Evolutionary conservation across 1,140 invertebrate species (phyloP), one percentile per base, ranked within the genome.

Genomic region (Holcopasites calliopsidis): DNA sequence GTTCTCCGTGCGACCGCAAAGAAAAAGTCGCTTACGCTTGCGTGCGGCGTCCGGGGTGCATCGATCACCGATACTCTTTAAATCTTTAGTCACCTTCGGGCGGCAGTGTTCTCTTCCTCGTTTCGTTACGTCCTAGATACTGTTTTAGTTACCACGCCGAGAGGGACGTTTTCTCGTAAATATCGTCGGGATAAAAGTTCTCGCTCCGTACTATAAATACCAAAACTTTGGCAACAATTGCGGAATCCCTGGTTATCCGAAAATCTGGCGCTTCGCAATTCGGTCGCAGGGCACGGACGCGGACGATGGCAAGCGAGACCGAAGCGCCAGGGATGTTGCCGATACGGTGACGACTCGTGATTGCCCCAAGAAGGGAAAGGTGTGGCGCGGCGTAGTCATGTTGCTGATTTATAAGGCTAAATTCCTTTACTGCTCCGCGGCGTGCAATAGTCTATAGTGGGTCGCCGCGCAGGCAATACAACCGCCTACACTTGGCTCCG

Each of bases 381-480:
- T 91, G 91, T 91, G 91, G 90, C 89, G 80, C 78, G 75, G 85
- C 78, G 76, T 85, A 90, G 88, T 91, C 91, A 88, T 92, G 90
- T 89, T 83, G 87, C 89, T 92, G 91, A 92, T 92, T 92, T 92
- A 92, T 92, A 91, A 91, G 89, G 88, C 88, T 88, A 88, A 90
- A 89, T 89, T 90, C 89, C 87, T 88, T 86, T 49, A 72, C 71
- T 47, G 81, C 81, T 70, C 38, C 70, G 64, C 78, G 66, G 73
- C 61, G 60, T 72, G 75, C 68, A 77, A 75, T 74, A 77, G 42
- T 54, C 66, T 73, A 64, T 65, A 57, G 77, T 79, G 64, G 70
- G 69, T 71, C 81, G 80, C 76, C 40, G 76, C 54, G 44, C 50
- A 54, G 54, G 66, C 81, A 66, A 83, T 78, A 82, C 79, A 83